Evolutionary conservation across 2,797 vertebrate species (phyloP).

Genomic region (Meda fulgida): DNA sequence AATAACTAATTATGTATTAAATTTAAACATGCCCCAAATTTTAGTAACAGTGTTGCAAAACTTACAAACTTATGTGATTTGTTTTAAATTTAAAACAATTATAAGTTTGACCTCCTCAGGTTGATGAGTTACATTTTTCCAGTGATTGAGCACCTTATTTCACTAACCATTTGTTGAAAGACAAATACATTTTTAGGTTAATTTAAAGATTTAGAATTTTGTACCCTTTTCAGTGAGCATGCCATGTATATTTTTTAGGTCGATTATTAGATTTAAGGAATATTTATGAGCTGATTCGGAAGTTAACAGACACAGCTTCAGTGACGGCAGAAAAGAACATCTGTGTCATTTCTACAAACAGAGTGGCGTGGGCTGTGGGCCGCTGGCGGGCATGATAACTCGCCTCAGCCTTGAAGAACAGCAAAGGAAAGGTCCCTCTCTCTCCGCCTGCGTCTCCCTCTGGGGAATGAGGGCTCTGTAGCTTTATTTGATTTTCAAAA

Average conservation of each 20-base stretch:
- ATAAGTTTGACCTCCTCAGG: neutral
- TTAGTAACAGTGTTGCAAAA: neutral
- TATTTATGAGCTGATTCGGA: neutral
- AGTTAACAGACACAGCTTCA: neutral
- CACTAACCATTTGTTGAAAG: neutral
- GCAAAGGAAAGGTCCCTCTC: conserved; percentile 6
- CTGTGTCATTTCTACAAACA: conserved; percentile 3
- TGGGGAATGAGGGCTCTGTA: conserved; percentile 11
- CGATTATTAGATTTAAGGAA: neutral
- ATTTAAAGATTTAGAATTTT: neutral
- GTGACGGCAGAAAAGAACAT: neutral
- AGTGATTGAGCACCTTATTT: neutral
- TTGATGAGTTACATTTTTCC: neutral
- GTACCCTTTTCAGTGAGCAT: neutral
- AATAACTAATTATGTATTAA: neutral
- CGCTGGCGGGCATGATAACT: conserved; percentile 3
- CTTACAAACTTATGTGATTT: neutral
- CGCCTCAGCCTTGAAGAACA: conserved; percentile 17
- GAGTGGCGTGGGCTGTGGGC: neutral
- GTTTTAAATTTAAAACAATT: neutral
- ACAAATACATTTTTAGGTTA: no score
- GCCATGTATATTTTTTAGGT: neutral
- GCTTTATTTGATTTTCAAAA: conserved; percentile 49
- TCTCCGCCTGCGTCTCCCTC: neutral
- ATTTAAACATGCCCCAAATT: neutral